Base-by-base conservation (phyloP, 1,140 invertebrate species). In the Aphelenchoides avenae region DNA sequence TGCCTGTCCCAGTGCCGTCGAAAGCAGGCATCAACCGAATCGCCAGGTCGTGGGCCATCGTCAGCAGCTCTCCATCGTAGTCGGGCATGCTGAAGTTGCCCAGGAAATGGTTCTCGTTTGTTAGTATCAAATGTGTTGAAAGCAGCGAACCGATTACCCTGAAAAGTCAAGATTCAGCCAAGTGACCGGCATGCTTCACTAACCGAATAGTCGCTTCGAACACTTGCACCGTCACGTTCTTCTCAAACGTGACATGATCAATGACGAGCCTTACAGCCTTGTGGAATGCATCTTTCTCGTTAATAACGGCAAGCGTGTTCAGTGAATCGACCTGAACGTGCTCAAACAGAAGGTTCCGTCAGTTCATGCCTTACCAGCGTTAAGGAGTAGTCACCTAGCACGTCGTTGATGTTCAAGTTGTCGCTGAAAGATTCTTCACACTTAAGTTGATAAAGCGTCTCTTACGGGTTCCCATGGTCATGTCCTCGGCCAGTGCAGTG, bases 381-480 rank as follows among this genome's bases (percentile, higher is more conserved):
- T 29, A 84, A 68, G 27, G 78, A 79, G 69, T 82, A 84, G 60
- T 86, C 84, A 41, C 86, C 86, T 2, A 86, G 76, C 13, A 84
- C 84, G 79, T 86, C 85, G 79, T 86, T 86, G 39, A 86, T 85
- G 68, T 87, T 86, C 49, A 86, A 84, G 70, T 86, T 86, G 27
- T 80, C 81, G 47, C 84, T 85, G 75, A 58, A 55, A 15, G 18
- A 57, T 18, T 20, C 6, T 29, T 9, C 24, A 52, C 31, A 39
- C 24, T 15, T 15, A 29, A 37, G n/a, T 5, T 11, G 48, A 58
- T 15, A 57, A 58, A 58, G 13, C 43, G 41, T 36, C 13, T 26
- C 33, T 53, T 37, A 61, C 83, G 82, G 83, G 78, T 84, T 81
- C 3, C 81, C 80, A 75, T 83, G 78, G 78, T 86, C 85, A 44